A percentile compares a stretch with the other conserved stretches of the same genome.
These are phyloP conservation scores for Acanthopagrus latus DNA, from an alignment of 2,797 vertebrate genomes.

Conservation along the genomic window DNA sequence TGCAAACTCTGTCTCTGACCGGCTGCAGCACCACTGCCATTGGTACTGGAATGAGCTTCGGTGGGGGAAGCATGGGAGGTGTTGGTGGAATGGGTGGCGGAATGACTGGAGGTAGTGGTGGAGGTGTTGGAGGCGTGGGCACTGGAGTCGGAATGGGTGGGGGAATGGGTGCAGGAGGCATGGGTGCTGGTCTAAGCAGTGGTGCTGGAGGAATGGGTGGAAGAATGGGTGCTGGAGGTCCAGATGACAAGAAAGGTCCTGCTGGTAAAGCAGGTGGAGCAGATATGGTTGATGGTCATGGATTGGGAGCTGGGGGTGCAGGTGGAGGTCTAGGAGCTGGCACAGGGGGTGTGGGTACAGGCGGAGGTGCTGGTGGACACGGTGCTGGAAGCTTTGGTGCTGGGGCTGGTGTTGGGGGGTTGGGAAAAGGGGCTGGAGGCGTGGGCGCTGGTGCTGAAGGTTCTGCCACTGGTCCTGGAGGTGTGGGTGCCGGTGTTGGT, in stretches of 20 bases:
- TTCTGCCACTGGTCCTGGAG: neutral
- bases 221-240: conserved; percentile 46
- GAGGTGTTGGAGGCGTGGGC: conserved; percentile 34
- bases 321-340: conserved; percentile 11
- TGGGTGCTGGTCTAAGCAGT: conserved; percentile 31
- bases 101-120: conserved; percentile 37
- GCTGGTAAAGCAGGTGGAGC: conserved; percentile 32
- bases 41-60: conserved; percentile 64
- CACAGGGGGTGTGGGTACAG: conserved; percentile 14
- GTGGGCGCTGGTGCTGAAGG: neutral
- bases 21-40: conserved; percentile 68
- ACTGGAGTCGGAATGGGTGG: conserved; percentile 41
- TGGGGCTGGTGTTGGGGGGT: neutral
- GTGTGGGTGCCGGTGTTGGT: neutral
- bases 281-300: conserved; percentile 21
- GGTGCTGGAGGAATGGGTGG: conserved; percentile 38
- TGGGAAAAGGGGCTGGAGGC: neutral
- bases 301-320: conserved; percentile 28
- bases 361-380: neutral
- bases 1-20: conserved; percentile 77
- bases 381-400: neutral
- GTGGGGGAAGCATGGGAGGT: conserved; percentile 54
- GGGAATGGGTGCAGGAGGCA: conserved; percentile 28
- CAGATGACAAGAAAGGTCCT: conserved; percentile 16
- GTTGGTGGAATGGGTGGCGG: conserved; percentile 39